These are phyloP conservation scores for Rousettus leschenaultii DNA, from an alignment of 2,113 vertebrate genomes.

Conservation along the genomic window DNA sequence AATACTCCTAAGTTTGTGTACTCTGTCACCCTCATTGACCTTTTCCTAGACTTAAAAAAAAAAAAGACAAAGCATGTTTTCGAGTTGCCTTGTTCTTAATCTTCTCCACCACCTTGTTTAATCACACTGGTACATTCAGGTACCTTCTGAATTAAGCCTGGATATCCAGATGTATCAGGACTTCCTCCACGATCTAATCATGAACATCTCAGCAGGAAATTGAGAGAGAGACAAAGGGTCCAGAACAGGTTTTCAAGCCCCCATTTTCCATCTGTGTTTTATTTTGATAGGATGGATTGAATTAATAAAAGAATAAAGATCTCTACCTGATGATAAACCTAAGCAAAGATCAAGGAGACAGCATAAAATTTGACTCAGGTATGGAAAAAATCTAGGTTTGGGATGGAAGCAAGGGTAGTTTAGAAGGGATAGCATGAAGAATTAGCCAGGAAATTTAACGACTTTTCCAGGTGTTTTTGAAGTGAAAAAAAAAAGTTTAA, in stretches of 20 bases:
- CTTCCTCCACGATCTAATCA: background rate
- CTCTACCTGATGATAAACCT: background rate
- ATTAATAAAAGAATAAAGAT: background rate
- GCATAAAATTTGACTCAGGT: background rate
- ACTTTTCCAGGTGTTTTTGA: background rate
- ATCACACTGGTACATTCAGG: background rate
- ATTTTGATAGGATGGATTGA: background rate
- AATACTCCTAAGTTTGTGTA: background rate
- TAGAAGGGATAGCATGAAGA: background rate
- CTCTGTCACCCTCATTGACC: background rate
- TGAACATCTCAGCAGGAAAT: background rate
- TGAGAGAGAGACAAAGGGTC: background rate
- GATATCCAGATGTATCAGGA: background rate
- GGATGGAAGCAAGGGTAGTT: background rate
- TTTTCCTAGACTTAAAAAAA: background rate
- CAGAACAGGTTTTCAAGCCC: background rate
- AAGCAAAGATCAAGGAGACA: background rate
- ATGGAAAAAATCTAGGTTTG: background rate
- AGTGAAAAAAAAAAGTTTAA: background rate
- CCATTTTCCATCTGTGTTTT: constrained; percentile 3
- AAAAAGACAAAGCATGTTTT: background rate
- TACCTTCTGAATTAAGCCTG: background rate
- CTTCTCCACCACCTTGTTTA: background rate
- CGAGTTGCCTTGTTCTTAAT: background rate
- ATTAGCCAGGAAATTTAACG: background rate